Evolutionary conservation across 2,113 vertebrate genomes (phyloP).

Genomic region (Misgurnus anguillicaudatus): DNA sequence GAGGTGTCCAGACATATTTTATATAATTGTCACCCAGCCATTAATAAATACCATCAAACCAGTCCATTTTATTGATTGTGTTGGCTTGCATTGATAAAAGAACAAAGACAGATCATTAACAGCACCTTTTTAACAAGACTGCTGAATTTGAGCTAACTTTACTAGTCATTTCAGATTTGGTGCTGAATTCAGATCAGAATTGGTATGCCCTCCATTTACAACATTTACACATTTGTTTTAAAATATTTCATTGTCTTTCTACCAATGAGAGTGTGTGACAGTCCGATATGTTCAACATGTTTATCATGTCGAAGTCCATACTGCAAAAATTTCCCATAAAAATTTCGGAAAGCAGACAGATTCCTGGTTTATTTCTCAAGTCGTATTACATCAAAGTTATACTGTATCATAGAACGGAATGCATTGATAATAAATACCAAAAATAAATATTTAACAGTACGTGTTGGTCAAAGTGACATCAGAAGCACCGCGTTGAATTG

Average conservation of each 20-base stretch:
- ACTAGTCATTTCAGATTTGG: neutral
- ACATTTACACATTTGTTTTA: no score
- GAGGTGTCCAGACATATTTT: neutral
- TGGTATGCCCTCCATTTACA: no score
- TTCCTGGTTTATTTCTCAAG: no score
- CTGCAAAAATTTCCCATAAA: no score
- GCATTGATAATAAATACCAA: slow-evolving; percentile 42
- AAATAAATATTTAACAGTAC: slow-evolving; percentile 47
- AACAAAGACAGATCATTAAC: neutral
- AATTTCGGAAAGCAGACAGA: no score
- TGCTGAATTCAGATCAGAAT: no score
- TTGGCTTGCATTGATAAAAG: neutral
- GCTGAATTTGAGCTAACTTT: no score
- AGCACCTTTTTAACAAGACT: slow-evolving; percentile 4
- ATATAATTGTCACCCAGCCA: neutral
- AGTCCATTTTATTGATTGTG: slow-evolving; percentile 1
- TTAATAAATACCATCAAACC: slow-evolving; percentile 9
- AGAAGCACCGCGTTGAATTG: neutral
- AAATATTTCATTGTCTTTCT: no score
- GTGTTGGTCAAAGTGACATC: neutral
- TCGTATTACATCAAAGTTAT: neutral
- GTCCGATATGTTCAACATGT: no score
- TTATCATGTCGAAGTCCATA: no score
- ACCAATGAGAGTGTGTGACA: no score
- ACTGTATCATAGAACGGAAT: neutral